Percentiles rank a stretch among this genome's conserved stretches.
Evolutionary conservation across 2,113 vertebrate genomes (phyloP).

Genomic region (Cervus canadensis): DNA sequence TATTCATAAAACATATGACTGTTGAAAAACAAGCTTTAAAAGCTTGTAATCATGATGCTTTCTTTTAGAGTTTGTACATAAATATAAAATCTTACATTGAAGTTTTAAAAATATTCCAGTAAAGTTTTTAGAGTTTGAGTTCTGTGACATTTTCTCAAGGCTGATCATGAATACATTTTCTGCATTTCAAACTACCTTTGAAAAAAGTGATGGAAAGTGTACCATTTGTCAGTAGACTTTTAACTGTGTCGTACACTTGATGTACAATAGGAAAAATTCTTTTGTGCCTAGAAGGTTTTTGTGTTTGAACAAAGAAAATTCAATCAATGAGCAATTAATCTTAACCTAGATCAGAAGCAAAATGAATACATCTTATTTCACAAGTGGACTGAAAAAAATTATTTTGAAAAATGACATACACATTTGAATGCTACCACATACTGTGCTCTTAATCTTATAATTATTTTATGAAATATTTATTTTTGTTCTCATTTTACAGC

Average conservation of each 20-base stretch:
- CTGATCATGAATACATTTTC: neutral
- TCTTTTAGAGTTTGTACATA: conserved; percentile 27
- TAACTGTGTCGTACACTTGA: neutral
- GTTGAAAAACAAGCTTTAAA: conserved; percentile 9
- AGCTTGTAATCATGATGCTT: conserved; percentile 16
- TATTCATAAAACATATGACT: conserved; percentile 3
- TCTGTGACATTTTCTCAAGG: conserved; percentile 5
- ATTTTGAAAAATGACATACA: neutral
- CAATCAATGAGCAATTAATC: neutral
- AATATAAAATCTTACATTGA: conserved; percentile 16
- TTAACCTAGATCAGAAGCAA: neutral
- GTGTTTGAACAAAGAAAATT: neutral
- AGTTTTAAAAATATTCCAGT: neutral
- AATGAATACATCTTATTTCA: neutral
- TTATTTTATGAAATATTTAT: neutral
- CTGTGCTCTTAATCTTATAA: neutral
- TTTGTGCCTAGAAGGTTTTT: neutral
- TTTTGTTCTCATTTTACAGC: neutral
- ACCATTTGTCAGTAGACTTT: neutral
- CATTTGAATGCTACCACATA: neutral
- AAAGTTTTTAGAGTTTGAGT: neutral
- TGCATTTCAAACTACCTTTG: neutral
- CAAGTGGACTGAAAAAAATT: neutral
- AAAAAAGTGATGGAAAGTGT: neutral
- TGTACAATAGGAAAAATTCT: neutral